A percentile compares a stretch with the other conserved stretches of the same genome.
These are phyloP conservation scores for Urocolius indicus DNA, from an alignment of 2,113 vertebrate species.

Conservation along the genomic window DNA sequence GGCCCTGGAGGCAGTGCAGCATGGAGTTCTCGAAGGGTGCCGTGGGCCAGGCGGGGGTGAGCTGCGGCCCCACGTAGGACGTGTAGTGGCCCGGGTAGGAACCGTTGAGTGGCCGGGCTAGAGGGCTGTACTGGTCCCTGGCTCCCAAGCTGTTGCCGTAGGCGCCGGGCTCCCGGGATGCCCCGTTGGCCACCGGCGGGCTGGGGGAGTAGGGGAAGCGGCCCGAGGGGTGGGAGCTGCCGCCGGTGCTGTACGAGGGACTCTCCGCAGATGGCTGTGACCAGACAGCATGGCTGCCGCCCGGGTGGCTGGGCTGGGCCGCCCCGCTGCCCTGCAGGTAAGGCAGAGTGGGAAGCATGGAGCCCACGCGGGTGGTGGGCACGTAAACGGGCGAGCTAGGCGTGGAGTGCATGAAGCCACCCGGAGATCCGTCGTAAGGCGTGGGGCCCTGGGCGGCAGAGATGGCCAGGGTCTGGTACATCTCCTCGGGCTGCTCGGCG, in stretches of 20 bases:
- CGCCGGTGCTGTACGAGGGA: slow-evolving; percentile 73
- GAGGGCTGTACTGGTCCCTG: slow-evolving; percentile 90
- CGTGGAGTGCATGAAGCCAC: slow-evolving; percentile 91
- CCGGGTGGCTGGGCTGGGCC: slow-evolving; percentile 85
- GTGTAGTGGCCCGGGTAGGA: slow-evolving; percentile 90
- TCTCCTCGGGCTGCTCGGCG: slow-evolving; percentile 83
- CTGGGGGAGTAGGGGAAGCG: slow-evolving; percentile 92
- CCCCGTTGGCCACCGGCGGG: slow-evolving; percentile 89
- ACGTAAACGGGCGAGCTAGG: slow-evolving; percentile 94
- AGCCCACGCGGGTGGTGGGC: slow-evolving; percentile 91
- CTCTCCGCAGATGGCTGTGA: slow-evolving; percentile 82
- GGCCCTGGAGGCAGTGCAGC: slow-evolving; percentile 92
- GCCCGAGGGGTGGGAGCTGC: slow-evolving; percentile 85
- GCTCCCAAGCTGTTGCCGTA: slow-evolving; percentile 82
- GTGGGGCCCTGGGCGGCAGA: slow-evolving; percentile 87
- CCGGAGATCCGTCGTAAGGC: slow-evolving; percentile 88
- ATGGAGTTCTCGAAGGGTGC: slow-evolving; percentile 93
- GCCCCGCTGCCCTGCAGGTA: slow-evolving; percentile 87
- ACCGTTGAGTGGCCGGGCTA: slow-evolving; percentile 87
- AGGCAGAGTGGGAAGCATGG: slow-evolving; percentile 92
- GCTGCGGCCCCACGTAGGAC: slow-evolving; percentile 88
- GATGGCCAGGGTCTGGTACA: slow-evolving; percentile 96
- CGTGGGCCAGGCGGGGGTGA: slow-evolving; percentile 88
- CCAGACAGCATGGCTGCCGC: slow-evolving; percentile 84
- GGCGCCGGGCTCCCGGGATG: slow-evolving; percentile 76